phyloP scores from a whole-genome alignment of 2,888 invertebrate genomes.

The Psylliodes chrysocephalus region DNA sequence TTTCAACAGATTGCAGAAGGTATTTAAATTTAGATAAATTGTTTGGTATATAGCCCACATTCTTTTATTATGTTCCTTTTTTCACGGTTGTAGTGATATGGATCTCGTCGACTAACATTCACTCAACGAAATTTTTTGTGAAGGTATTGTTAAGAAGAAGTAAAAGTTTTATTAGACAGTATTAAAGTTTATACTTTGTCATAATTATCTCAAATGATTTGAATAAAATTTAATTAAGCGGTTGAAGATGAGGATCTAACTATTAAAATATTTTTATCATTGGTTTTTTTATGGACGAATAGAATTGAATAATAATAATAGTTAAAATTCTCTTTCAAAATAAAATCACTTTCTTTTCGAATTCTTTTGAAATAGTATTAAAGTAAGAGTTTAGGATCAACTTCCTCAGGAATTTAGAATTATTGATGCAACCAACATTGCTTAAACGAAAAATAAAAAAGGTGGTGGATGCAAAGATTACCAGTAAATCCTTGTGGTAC shows the following conservation, averaged over 20 bases:
- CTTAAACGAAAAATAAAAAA: too few relatives aligned
- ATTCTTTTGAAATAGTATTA: too few relatives aligned
- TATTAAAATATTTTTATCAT: slow-evolving; percentile 1
- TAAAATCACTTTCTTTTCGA: too few relatives aligned
- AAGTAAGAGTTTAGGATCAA: too few relatives aligned
- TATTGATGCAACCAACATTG: too few relatives aligned
- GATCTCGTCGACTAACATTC: not conserved
- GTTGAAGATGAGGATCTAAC: not conserved
- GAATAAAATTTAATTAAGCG: slow-evolving; percentile 1
- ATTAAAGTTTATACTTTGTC: not conserved
- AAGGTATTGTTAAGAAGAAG: slow-evolving; percentile 15
- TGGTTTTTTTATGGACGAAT: not conserved
- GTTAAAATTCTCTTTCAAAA: too few relatives aligned
- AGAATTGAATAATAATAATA: too few relatives aligned
- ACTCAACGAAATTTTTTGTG: not conserved
- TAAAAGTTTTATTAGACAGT: slow-evolving; percentile 15
- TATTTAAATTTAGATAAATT: slow-evolving; percentile 17
- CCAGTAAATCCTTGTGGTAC: too few relatives aligned
- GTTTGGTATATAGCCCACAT: slow-evolving; percentile 1
- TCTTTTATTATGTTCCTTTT: not conserved
- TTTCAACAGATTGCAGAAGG: slow-evolving; percentile 7
- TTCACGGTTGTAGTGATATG: not conserved
- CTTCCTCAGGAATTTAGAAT: too few relatives aligned
- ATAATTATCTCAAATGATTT: slow-evolving; percentile 5
- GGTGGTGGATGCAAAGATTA: too few relatives aligned